Evolutionary conservation across 1,140 invertebrate species (phyloP).

Genomic region (Dendroctonus valens): DNA sequence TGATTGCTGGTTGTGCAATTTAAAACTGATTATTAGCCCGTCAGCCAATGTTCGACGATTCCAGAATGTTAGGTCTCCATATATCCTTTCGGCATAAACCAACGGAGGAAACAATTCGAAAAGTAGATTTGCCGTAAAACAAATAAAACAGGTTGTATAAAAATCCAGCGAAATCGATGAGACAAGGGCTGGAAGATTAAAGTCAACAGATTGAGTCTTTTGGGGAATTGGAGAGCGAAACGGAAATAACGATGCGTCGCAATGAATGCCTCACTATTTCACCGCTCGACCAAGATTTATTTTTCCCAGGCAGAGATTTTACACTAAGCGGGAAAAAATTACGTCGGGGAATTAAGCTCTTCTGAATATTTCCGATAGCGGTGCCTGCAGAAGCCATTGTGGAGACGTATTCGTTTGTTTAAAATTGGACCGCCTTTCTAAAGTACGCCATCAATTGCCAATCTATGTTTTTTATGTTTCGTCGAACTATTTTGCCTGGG

Average conservation of each 20-base stretch:
- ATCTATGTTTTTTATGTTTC: not conserved
- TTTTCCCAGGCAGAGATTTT: slow-evolving; percentile 35
- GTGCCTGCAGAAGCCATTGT: slow-evolving; percentile 19
- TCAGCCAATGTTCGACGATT: not conserved
- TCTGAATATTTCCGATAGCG: slow-evolving; percentile 33
- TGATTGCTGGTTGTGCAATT: too few species aligned
- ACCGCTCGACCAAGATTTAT: slow-evolving; percentile 41
- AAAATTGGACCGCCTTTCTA: slow-evolving; percentile 17
- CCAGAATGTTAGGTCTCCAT: not conserved
- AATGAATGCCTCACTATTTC: slow-evolving; percentile 41
- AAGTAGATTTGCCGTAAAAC: slow-evolving; percentile 35
- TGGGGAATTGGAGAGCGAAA: slow-evolving; percentile 43
- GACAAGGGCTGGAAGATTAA: slow-evolving; percentile 43
- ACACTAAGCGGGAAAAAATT: slow-evolving; percentile 31
- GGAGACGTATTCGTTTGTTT: slow-evolving; percentile 19
- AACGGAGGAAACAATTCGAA: slow-evolving; percentile 23
- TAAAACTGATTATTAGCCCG: too few species aligned
- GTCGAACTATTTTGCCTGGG: too few species aligned
- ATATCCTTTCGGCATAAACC: slow-evolving; percentile 12
- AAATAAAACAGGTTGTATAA: slow-evolving; percentile 40
- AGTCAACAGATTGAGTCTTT: slow-evolving; percentile 46
- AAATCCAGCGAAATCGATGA: slow-evolving; percentile 41
- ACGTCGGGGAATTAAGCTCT: slow-evolving; percentile 30
- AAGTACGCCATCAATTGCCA: slow-evolving; percentile 15
- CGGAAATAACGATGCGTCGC: slow-evolving; percentile 45